Percentiles rank a stretch among this genome's conserved stretches.
Evolutionary conservation across 1,140 invertebrate species (phyloP).

Genomic region (Arion vulgaris): DNA sequence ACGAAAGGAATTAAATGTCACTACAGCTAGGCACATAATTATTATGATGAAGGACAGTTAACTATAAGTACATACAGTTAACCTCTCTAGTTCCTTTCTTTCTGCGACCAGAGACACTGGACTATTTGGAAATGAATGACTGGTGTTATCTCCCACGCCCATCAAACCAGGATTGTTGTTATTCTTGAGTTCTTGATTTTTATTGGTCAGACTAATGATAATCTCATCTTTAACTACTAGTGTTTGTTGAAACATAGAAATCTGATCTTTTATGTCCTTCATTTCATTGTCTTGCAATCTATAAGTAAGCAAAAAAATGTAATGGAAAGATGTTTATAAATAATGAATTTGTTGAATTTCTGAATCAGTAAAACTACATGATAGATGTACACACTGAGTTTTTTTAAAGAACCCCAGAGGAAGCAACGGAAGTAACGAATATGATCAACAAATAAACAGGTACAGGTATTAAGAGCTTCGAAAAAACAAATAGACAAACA

Average conservation of each 20-base stretch:
- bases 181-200: conserved; percentile 66
- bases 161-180: conserved; percentile 35
- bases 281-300: conserved; percentile 46
- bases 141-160: conserved; percentile 1
- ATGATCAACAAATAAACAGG: too few species aligned
- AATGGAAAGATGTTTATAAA: not conserved
- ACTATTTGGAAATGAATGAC: not conserved
- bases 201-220: conserved; percentile 69
- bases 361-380: too few species aligned
- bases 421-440: too few species aligned
- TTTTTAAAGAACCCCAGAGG: too few species aligned
- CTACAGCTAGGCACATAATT: too few species aligned
- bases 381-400: too few species aligned
- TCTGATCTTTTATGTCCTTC: conserved; percentile 61
- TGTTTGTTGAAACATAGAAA: conserved; percentile 69
- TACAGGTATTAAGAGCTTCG: too few species aligned
- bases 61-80: conserved; percentile 43
- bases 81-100: conserved; percentile 44
- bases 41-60: too few species aligned
- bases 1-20: too few species aligned
- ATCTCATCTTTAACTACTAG: conserved; percentile 71
- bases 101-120: conserved; percentile 31
- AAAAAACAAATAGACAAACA: too few species aligned
- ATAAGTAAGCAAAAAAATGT: too few species aligned
- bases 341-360: too few species aligned